Percentiles rank a stretch among this genome's conserved stretches.
phyloP scores from a whole-genome alignment of 2,888 invertebrate species.

The Cheilosia impressa region DNA sequence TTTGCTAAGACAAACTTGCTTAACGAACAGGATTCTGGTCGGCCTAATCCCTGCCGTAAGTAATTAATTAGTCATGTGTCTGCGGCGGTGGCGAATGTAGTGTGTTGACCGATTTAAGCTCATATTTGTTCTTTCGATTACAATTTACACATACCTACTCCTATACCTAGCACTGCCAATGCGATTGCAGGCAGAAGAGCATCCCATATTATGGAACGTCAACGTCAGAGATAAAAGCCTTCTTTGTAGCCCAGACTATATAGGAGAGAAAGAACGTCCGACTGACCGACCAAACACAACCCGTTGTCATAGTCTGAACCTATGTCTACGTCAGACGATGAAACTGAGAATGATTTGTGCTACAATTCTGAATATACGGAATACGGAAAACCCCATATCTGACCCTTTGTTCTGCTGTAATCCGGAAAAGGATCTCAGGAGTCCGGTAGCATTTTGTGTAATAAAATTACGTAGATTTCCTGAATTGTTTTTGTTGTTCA shows the following conservation, averaged over 20 bases:
- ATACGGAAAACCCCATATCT: conserved; percentile 7
- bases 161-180: conserved; percentile 10
- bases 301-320: conserved; percentile 34
- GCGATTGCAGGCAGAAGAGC: conserved; percentile 42
- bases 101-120: conserved; percentile 50
- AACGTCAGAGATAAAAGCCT: conserved; percentile 33
- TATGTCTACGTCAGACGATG: conserved; percentile 40
- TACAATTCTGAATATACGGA: conserved; percentile 7
- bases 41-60: conserved; percentile 65
- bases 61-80: conserved; percentile 68
- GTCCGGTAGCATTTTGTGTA: conserved; percentile 29
- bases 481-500: conserved; percentile 33
- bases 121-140: conserved; percentile 55
- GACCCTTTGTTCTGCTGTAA: conserved; percentile 47
- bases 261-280: not conserved
- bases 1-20: conserved; percentile 24
- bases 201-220: conserved; percentile 29
- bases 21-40: conserved; percentile 11
- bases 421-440: conserved; percentile 36
- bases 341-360: conserved; percentile 57
- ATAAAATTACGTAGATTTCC: conserved; percentile 64
- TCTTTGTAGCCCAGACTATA: not conserved
- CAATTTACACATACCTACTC: conserved; percentile 24
- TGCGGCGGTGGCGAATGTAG: conserved; percentile 22
- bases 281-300: not conserved